Evolutionary conservation across 2,888 invertebrate genomes (phyloP).

Genomic region (Tetragonisca angustula): DNA sequence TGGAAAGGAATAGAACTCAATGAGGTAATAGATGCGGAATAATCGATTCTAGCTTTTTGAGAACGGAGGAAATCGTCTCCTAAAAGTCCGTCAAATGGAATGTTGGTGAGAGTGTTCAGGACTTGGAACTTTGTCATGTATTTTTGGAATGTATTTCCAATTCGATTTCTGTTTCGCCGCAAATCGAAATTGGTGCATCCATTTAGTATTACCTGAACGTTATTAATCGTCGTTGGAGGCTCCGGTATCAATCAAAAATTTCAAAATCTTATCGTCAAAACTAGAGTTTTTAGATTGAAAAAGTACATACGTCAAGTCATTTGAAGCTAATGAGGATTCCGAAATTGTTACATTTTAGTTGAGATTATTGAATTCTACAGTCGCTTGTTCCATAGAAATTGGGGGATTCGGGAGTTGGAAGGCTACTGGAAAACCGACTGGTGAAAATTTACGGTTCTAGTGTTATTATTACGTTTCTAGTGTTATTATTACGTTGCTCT

Average conservation of each 20-base stretch:
- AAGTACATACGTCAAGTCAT: no score
- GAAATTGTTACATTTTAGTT: no score
- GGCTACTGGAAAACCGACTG: no score
- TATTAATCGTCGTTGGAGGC: constrained; percentile 1
- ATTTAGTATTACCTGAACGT: not conserved
- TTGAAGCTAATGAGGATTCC: no score
- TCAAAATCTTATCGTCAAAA: constrained; percentile 5
- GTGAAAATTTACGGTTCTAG: no score
- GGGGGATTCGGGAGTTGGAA: no score
- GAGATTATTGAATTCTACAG: no score
- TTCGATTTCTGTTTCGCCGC: constrained; percentile 18
- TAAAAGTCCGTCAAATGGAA: constrained; percentile 22
- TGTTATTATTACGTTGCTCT: no score
- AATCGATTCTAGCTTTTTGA: constrained; percentile 17
- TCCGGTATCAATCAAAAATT: constrained; percentile 37
- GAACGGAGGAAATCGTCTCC: constrained; percentile 14
- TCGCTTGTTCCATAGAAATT: no score
- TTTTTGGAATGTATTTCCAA: not conserved
- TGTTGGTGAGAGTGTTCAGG: not conserved
- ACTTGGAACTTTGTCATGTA: constrained; percentile 13
- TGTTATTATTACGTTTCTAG: no score
- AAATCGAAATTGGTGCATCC: constrained; percentile 4
- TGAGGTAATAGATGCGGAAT: not conserved
- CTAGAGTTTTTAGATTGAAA: constrained; percentile 15
- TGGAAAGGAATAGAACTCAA: constrained; percentile 6